Base-by-base conservation (phyloP, 2,797 vertebrate genomes). In the Xerus rutilus region DNA sequence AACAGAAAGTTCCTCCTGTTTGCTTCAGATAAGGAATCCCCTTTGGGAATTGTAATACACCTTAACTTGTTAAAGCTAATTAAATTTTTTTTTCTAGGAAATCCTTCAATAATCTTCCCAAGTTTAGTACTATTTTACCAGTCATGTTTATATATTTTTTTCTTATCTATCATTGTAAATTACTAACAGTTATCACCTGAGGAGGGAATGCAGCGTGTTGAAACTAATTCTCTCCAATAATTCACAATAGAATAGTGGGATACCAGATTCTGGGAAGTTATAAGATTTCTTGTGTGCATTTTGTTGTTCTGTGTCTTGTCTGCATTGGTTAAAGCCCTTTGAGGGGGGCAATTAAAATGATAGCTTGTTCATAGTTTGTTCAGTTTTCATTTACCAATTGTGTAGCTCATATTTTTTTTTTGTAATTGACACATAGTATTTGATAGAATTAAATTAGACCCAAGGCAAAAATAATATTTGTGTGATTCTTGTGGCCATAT, bases 11-110 rank as follows among this genome's bases (percentile, higher is more conserved):
- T 97, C 85, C 47, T 95, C 39, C 92, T 93, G 39, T 89, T 96
- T 92, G 82, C 77, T 94, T 96, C 89, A 74, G 94, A 96, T 93
- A 90, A 92, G 89, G 77, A 92, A 94, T 57, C 72, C 25, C 69
- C 45, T 91, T 64, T 81, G 72, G 87, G 84, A 97, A n/a, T 93
- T 64, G 43, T 79, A 96, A 86, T 93, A 89, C 17, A 90, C 81
- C 28, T 72, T 96, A 89, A 87, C 57, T 89, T 96, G 76, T 97
- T 93, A 95, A 96, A 96, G 72, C 81, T 79, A 90, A 95, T 96
- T 96, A 83, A 86, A 91, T 92, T 90, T 90, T 97, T 91, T 97
- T 88, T 94, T 76, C 10, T 91, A 20, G 52, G 20, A 76, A 88
- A 77, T 91, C 62, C 57, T 93, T 97, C 59, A 88, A 18, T 93